Conservation (phyloP, 2,797 vertebrate genomes). For the Siniperca obscura region DNA sequence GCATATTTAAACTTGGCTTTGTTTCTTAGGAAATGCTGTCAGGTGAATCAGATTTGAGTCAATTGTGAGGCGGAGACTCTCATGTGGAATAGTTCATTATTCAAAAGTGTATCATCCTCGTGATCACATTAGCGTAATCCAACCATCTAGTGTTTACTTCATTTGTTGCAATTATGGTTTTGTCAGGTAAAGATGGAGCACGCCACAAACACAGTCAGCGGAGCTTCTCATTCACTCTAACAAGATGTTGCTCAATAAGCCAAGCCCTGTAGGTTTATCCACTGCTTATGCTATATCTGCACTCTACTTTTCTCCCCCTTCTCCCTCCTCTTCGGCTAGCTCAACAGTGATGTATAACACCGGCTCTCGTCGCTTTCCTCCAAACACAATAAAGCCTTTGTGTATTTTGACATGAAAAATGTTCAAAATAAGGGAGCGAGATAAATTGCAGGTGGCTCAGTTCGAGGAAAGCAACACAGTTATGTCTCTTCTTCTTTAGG, state of each 20-base stretch:
- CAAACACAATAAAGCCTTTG: conserved; percentile 75
- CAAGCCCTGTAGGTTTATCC: conserved; percentile 61
- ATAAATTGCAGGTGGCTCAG: conserved; percentile 62
- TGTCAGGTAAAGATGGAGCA: conserved; percentile 66
- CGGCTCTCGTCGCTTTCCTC: conserved; percentile 36
- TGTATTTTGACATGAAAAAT: conserved; percentile 72
- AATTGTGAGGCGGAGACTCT: conserved; percentile 19
- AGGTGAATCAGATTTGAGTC: conserved; percentile 25
- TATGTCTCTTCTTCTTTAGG: conserved; percentile 34
- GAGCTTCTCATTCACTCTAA: conserved; percentile 70
- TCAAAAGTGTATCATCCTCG: conserved; percentile 67
- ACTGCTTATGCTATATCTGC: conserved; percentile 18
- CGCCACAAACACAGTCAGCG: conserved; percentile 36
- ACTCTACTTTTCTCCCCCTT: background rate
- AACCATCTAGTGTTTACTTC: conserved; percentile 65
- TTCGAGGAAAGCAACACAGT: conserved; percentile 55
- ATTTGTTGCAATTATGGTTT: conserved; percentile 72
- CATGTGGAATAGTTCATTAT: conserved; percentile 64
- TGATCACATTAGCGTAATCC: conserved; percentile 66
- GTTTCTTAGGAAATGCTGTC: conserved; percentile 8
- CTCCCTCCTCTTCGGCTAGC: conserved; percentile 25
- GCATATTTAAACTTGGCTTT: conserved; percentile 36
- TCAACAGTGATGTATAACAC: conserved; percentile 72
- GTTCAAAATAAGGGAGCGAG: conserved; percentile 50
- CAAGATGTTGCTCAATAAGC: conserved; percentile 74